phyloP scores from a whole-genome alignment of 2,797 vertebrate species.

The Podarcis lilfordi region DNA sequence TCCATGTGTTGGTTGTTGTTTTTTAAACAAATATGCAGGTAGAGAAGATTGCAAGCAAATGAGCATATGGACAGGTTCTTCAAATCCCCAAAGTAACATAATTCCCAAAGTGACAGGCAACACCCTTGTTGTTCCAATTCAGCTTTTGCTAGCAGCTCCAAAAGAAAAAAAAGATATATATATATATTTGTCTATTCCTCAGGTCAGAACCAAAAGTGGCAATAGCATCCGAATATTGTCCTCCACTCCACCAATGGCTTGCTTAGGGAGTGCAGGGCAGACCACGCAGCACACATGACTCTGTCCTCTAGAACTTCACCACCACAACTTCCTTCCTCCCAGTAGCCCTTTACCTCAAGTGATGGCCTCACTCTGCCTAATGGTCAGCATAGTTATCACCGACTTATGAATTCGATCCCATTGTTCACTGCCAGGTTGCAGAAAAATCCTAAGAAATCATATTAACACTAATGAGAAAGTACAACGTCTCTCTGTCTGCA shows the following conservation, averaged over 20 bases:
- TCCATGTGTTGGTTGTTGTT: no score
- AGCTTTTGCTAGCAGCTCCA: background rate
- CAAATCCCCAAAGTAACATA: background rate
- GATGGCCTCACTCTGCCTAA: background rate
- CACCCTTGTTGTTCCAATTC: background rate
- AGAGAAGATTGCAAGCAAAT: no score
- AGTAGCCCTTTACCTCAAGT: background rate
- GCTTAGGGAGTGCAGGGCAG: background rate
- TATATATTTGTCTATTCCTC: no score
- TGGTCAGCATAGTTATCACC: background rate
- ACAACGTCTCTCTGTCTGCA: background rate
- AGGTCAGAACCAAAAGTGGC: no score
- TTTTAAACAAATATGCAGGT: no score
- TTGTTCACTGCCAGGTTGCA: background rate
- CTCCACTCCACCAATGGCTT: background rate
- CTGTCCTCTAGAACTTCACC: background rate
- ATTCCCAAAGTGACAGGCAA: background rate
- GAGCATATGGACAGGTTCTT: no score
- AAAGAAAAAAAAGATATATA: background rate
- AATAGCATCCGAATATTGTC: background rate
- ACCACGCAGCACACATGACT: background rate
- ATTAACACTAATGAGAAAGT: background rate
- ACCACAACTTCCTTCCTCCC: background rate
- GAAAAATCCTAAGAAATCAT: background rate
- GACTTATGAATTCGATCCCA: background rate